Evolutionary conservation across 2,797 vertebrate genomes (phyloP).

Genomic region (Lateolabrax maculatus): DNA sequence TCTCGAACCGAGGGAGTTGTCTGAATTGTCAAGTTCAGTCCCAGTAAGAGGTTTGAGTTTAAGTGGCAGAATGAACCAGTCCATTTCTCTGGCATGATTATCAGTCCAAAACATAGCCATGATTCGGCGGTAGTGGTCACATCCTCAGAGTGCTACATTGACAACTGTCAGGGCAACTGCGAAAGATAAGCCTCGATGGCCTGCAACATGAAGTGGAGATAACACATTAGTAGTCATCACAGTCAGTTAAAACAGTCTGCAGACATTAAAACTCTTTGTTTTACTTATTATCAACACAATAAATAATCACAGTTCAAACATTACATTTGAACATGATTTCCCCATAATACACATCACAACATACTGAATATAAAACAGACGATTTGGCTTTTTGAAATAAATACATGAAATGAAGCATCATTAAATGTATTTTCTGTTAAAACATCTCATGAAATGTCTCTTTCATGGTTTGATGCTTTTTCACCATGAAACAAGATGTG

Average conservation of each 20-base stretch:
- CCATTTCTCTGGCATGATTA: slow-evolving; percentile 57
- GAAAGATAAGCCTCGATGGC: slow-evolving; percentile 91
- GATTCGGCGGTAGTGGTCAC: slow-evolving; percentile 83
- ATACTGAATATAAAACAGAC: not conserved
- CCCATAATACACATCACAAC: not conserved
- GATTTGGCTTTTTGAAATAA: not conserved
- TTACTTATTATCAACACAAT: not conserved
- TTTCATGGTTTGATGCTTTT: not conserved
- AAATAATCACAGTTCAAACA: not conserved
- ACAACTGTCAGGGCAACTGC: slow-evolving; percentile 89
- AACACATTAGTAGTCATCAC: slow-evolving; percentile 3
- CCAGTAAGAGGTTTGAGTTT: slow-evolving; percentile 69
- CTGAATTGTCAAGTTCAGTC: slow-evolving; percentile 80
- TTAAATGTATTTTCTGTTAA: not conserved
- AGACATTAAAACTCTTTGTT: slow-evolving; percentile 1
- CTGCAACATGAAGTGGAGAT: slow-evolving; percentile 76
- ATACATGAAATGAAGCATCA: not conserved
- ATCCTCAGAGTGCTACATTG: slow-evolving; percentile 73
- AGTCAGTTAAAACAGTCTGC: not conserved
- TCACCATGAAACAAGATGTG: slow-evolving; percentile 6
- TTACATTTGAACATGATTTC: not conserved
- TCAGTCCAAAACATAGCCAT: slow-evolving; percentile 71
- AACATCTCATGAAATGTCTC: not conserved
- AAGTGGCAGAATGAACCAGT: slow-evolving; percentile 63
- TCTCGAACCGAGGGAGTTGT: slow-evolving; percentile 70